Conservation (phyloP, 2,113 vertebrate species). For the Ailuropoda melanoleuca region DNA sequence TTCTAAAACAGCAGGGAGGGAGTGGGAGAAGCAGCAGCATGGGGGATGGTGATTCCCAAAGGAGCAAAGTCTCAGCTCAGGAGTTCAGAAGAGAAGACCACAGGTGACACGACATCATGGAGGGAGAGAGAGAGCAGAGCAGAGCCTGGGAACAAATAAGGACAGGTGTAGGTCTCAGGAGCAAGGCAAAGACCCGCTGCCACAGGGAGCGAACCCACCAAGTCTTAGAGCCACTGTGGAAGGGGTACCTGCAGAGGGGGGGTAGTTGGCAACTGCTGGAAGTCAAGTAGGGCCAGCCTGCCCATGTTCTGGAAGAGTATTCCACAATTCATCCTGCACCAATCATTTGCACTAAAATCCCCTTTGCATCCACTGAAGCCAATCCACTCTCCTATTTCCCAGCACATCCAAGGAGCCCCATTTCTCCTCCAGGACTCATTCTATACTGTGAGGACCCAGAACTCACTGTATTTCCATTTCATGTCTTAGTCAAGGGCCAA, state of each 20-base stretch:
- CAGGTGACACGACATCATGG: not conserved
- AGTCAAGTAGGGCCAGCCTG: not conserved
- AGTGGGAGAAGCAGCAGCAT: not conserved
- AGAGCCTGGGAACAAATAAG: not conserved
- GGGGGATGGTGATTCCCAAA: not conserved
- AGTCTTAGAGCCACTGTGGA: not conserved
- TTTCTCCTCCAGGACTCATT: not conserved
- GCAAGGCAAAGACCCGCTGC: not conserved
- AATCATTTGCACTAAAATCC: not conserved
- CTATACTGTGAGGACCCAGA: not conserved
- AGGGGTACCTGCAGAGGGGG: not conserved
- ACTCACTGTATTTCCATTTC: not conserved
- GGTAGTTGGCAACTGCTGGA: not conserved
- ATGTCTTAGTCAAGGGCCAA: not conserved
- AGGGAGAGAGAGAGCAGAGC: not conserved
- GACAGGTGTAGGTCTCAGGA: not conserved
- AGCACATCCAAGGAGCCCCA: not conserved
- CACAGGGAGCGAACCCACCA: not conserved
- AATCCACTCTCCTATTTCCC: not conserved
- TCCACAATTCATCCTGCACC: not conserved
- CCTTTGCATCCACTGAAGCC: not conserved
- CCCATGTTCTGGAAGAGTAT: not conserved
- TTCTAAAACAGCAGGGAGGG: not conserved
- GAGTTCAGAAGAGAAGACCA: not conserved
- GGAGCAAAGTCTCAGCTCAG: not conserved